Base-by-base conservation (phyloP, 1,140 invertebrate genomes). In the Aphelinus atriplicis region DNA sequence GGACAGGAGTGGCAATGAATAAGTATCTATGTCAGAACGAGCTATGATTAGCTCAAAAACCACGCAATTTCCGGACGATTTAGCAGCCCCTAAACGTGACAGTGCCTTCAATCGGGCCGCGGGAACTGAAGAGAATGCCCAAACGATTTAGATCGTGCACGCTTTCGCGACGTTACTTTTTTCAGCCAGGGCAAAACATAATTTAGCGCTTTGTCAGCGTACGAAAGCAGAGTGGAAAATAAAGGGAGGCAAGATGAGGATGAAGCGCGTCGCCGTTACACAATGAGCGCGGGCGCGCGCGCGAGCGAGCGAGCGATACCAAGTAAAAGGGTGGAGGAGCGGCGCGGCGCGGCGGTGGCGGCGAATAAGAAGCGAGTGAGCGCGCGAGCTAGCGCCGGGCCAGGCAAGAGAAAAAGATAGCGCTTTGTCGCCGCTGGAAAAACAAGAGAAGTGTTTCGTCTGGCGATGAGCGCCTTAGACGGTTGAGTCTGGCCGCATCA, bases 371-470 rank as follows among this genome's bases (percentile, higher is more conserved):
- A 50, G 67, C 3, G 69, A 55, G 70, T 6, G 7, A 64, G 51
- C 48, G 48, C 55, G 1, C 26, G 51, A 57, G 9, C 10, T 6
- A 26, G 26, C 26, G 55, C 7, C 7, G 46, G 10, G 55, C 43
- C n/a, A 26, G 47, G 43, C 7, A 6, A 58, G 58, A 62, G 48
- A 63, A 71, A 66, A 73, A 73, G 63, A 73, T 63, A 55, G 58
- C 48, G 51, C 73, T 63, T 43, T 47, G 58, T 56, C 45, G 51
- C 1, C 45, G 10, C 57, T 51, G 73, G 82, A 81, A 84, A 84
- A 84, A 82, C 81, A 84, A 83, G 80, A 81, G 79, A 80, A 82
- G 81, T 83, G 82, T 83, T 82, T 85, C 82, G 83, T 83, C 81
- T 84, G 84, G 80, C 83, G 83, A 83, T 83, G 82, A 82, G 79